Evolutionary conservation across 2,113 vertebrate species (phyloP).

Genomic region (Rostratula benghalensis): DNA sequence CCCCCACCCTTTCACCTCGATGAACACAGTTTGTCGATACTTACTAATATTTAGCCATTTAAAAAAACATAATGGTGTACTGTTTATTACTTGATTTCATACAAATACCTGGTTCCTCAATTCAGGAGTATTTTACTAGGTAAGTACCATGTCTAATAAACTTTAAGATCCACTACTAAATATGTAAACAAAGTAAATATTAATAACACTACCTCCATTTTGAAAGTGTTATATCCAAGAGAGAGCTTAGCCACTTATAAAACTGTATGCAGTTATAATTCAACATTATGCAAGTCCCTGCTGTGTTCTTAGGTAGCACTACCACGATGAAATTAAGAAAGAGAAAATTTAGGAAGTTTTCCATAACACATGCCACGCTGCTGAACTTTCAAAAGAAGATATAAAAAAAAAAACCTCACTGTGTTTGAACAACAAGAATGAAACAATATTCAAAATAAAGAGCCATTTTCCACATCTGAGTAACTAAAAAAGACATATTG

Average conservation of each 20-base stretch:
- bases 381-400: neutral
- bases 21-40: neutral
- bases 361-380: neutral
- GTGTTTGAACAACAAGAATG: neutral
- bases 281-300: neutral
- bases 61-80: neutral
- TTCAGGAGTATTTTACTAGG: neutral
- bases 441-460: neutral
- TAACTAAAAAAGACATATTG: accelerated
- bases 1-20: neutral
- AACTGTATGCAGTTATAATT: neutral
- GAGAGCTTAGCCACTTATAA: conserved; percentile 24
- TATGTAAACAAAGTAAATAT: conserved; percentile 17
- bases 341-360: neutral
- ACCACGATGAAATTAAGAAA: neutral
- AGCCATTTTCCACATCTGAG: neutral
- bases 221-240: neutral
- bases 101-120: neutral
- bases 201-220: neutral
- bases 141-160: neutral
- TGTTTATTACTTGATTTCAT: neutral
- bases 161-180: conserved; percentile 12
- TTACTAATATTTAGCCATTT: neutral
- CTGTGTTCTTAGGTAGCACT: neutral
- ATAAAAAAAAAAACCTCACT: neutral